Evolutionary conservation across 2,797 vertebrate genomes (phyloP), one percentile per base, ranked within the genome.

Genomic region (Borostomias antarcticus): DNA sequence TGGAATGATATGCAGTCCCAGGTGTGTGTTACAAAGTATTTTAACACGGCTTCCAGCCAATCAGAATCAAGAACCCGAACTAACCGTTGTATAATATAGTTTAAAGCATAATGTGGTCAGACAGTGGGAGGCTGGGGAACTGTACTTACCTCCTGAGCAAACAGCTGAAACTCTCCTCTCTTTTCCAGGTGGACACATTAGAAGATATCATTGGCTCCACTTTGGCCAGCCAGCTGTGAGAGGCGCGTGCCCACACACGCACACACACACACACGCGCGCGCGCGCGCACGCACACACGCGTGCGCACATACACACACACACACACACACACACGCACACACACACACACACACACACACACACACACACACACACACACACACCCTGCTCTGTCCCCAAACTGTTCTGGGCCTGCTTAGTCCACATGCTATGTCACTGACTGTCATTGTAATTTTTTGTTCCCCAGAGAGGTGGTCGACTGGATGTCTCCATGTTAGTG

Each of bases 401-500:
- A 29, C 23, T 53, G 23, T 17, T 21, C 11, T 30, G 25, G 28
- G 9, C 19, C 25, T 40, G 62, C 15, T 72, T 80, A 45, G 52
- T 75, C 69, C 8, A 66, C 77, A 10, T 15, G 11, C 37, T 88
- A 77, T 74, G 79, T 70, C 69, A 17, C 15, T 62, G 11, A 45
- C 58, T 72, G 37, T 64, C 57, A n/a, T 52, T 69, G 28, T 76
- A 71, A 70, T 64, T 56, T 72, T 48, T 71, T 68, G 51, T 53
- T 71, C 74, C 21, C 61, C 58, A 69, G 69, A 76, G 66, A 78
- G 79, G 70, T 11, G 56, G 78, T 60, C 74, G 88, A 76, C 90
- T 74, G 75, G 77, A 68, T 62, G 90, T 89, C 88, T 91, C 82
- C 33, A 40, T 64, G 72, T 86, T 73, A 86, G 76, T 19, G 86